Conservation (phyloP, 2,113 vertebrate genomes). For the Vireo altiloquus region DNA sequence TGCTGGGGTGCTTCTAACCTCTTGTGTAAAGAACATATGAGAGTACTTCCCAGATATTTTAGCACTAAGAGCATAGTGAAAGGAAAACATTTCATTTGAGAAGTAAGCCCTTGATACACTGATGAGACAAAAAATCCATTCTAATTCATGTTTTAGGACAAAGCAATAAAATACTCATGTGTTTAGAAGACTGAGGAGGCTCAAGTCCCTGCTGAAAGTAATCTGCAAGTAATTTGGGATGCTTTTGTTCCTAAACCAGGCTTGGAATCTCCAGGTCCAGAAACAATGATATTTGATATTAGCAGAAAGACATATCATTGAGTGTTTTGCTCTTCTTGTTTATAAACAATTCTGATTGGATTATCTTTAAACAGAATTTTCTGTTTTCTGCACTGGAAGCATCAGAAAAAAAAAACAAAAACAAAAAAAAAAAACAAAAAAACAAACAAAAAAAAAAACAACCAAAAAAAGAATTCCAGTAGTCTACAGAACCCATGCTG, state of each 20-base stretch:
- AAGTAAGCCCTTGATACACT: neutral
- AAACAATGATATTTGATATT: neutral
- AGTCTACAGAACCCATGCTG: neutral
- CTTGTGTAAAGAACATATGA: neutral
- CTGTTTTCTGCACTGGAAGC: neutral
- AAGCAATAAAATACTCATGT: neutral
- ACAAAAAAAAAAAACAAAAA: neutral
- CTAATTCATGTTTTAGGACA: neutral
- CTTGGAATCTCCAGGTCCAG: neutral
- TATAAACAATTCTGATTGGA: neutral
- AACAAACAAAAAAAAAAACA: neutral
- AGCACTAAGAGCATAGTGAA: neutral
- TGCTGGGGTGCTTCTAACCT: neutral
- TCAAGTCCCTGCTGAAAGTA: slow-evolving; percentile 3
- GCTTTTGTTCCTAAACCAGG: neutral
- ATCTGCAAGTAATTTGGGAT: slow-evolving; percentile 10
- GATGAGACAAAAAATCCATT: neutral
- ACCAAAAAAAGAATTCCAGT: neutral
- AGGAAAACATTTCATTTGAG: slow-evolving; percentile 12
- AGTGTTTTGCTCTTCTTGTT: slow-evolving; percentile 12
- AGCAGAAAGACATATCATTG: neutral
- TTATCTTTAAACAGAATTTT: neutral
- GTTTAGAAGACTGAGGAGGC: neutral
- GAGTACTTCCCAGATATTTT: neutral
- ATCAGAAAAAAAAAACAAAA: neutral